Base-by-base conservation (phyloP, 2,113 vertebrate genomes). In the Gobio gobio region DNA sequence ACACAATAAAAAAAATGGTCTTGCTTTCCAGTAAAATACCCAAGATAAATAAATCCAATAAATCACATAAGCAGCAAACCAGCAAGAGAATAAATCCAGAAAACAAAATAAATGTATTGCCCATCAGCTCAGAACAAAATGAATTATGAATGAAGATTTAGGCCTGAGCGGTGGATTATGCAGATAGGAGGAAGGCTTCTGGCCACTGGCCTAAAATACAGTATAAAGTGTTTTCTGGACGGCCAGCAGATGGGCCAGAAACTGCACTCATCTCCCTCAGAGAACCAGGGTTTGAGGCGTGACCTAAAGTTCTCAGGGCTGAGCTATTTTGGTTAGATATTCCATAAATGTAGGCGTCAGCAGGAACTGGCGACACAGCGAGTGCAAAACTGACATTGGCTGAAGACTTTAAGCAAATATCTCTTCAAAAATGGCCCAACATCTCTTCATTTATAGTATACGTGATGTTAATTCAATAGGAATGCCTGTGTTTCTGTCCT, bases 71-170 rank as follows among this genome's bases (percentile, higher is more conserved):
- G 29, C 29, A 29, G 49, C 14, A 64, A 16, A 29, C 7, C 13
- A 16, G 12, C 14, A 51, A 29, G 24, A 64, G 6, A 29, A 14
- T 40, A 43, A 72, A 72, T 43, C 43, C 10, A 43, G 33, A 40
- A 18, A 22, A 22, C 40, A 13, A 18, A 1, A 45, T n/a, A 43
- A 6, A 45, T 6, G 4, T n/a, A 45, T 72, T n/a, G 68, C 5
- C 45, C 68, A 45, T 45, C 1, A 2, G 10, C 10, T 72, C 5
- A 13, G 22, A 45, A 45, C 10, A 5, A 43, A 5, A 10, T 72
- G 36, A n/a, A 72, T 72, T n/a, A 72, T 72, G 36, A 72, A 72
- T n/a, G 68, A 72, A 45, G 68, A 10, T 72, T 12, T 13, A 61
- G n/a, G 59, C 59, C 36, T 45, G 66, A 72, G 20, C 68, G 45